phyloP scores from a whole-genome alignment of 1,140 invertebrate species.

The Myzus persicae region DNA sequence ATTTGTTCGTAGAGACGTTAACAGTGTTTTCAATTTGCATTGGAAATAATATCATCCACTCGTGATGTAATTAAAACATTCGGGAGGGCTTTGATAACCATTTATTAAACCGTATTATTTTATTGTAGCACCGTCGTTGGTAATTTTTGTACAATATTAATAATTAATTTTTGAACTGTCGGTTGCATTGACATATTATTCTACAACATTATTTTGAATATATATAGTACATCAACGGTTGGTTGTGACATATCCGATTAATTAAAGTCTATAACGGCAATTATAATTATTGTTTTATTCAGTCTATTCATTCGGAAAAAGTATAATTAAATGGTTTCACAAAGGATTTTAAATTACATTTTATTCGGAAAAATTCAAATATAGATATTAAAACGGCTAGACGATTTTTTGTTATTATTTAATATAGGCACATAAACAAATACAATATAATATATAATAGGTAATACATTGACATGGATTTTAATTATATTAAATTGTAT shows the following conservation, averaged over 20 bases:
- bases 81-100: constrained; percentile 7
- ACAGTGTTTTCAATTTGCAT: constrained; percentile 4
- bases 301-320: constrained; percentile 20
- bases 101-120: constrained; percentile 41
- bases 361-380: constrained; percentile 2
- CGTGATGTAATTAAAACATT: constrained; percentile 21
- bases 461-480: background rate
- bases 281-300: constrained; percentile 17
- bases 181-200: constrained; percentile 23
- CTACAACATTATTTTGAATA: constrained; percentile 28
- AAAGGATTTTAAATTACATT: constrained; percentile 26
- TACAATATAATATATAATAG: background rate
- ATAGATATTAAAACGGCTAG: background rate
- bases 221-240: background rate
- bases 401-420: background rate
- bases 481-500: background rate
- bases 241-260: constrained; percentile 40
- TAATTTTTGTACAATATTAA: constrained; percentile 34
- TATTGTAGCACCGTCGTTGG: background rate
- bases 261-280: constrained; percentile 35
- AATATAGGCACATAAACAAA: constrained; percentile 1
- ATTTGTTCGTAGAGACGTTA: background rate
- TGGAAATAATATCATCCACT: background rate
- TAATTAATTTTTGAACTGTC: constrained; percentile 50
- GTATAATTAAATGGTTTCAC: constrained; percentile 9